These are phyloP conservation scores for Sarcophaga carnaria DNA, from an alignment of 2,888 invertebrate species.

Conservation along the genomic window DNA sequence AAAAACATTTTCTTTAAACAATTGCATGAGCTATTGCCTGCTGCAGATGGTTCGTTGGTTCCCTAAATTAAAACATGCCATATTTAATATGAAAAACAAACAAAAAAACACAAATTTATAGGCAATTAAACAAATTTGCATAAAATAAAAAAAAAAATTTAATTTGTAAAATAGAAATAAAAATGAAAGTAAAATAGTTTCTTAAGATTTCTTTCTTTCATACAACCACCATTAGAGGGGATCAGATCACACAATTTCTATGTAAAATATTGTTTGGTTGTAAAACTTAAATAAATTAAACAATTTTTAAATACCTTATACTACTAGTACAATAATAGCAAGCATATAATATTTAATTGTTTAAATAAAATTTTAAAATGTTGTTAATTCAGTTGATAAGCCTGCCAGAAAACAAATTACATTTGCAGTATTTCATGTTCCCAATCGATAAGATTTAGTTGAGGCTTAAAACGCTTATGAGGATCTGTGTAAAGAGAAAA, in stretches of 20 bases:
- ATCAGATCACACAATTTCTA: too few species aligned
- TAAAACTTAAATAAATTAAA: not conserved
- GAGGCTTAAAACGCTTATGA: conserved; percentile 85
- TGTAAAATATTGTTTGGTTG: not conserved
- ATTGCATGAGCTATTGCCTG: conserved; percentile 64
- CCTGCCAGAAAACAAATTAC: conserved; percentile 10
- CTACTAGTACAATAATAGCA: too few species aligned
- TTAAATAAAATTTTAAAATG: too few species aligned
- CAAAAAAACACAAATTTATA: too few species aligned
- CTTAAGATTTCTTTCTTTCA: not conserved
- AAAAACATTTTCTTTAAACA: conserved; percentile 9
- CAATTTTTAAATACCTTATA: too few species aligned
- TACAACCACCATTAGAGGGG: not conserved
- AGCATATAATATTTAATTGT: conserved; percentile 29
- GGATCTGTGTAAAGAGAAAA: conserved; percentile 82
- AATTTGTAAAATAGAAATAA: not conserved
- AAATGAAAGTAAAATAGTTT: not conserved
- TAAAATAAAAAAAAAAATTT: conserved; percentile 18
- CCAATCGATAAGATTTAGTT: conserved; percentile 84
- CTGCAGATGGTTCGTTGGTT: conserved; percentile 33
- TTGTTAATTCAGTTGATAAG: too few species aligned
- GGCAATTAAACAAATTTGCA: conserved; percentile 38
- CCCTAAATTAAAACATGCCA: conserved; percentile 23
- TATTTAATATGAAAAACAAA: not conserved
- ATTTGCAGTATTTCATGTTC: conserved; percentile 82